Conservation (phyloP, 2,797 vertebrate genomes). For the Lutjanus argentimaculatus region DNA sequence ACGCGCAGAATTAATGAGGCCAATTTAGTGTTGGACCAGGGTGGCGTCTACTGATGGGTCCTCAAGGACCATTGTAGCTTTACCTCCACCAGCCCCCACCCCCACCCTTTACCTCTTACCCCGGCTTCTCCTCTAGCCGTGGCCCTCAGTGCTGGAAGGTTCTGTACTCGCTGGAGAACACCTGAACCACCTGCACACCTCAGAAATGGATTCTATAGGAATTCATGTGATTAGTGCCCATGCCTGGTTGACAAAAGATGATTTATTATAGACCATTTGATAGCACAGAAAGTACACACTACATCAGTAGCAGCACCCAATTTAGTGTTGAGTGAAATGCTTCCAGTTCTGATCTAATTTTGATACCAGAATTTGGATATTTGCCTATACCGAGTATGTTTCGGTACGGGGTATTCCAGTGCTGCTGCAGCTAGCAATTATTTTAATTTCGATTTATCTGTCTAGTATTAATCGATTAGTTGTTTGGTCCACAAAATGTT, state of each 20-base stretch:
- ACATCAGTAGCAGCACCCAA: background rate
- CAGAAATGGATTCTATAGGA: conserved; percentile 53
- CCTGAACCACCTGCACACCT: conserved; percentile 30
- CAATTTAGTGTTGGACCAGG: conserved; percentile 77
- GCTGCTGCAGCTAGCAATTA: no score
- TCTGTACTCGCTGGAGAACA: conserved; percentile 47
- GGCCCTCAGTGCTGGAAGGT: conserved; percentile 45
- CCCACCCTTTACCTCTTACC: conserved; percentile 30
- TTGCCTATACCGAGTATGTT: no score
- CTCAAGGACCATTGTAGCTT: conserved; percentile 70
- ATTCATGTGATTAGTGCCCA: conserved; percentile 37
- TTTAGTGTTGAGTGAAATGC: conserved; percentile 6
- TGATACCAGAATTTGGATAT: no score
- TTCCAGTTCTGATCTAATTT: background rate
- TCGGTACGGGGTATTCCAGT: no score
- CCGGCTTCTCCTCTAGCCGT: conserved; percentile 37
- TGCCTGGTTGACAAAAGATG: conserved; percentile 32
- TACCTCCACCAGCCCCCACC: conserved; percentile 22
- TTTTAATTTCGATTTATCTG: no score
- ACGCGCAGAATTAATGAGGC: conserved; percentile 81
- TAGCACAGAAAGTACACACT: conserved; percentile 18
- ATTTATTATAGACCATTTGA: conserved; percentile 50
- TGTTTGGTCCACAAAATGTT: no score
- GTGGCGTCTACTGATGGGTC: conserved; percentile 74
- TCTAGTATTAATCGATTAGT: no score